Evolutionary conservation across 2,113 vertebrate species (phyloP).

Genomic region (Antechinus flavipes): DNA sequence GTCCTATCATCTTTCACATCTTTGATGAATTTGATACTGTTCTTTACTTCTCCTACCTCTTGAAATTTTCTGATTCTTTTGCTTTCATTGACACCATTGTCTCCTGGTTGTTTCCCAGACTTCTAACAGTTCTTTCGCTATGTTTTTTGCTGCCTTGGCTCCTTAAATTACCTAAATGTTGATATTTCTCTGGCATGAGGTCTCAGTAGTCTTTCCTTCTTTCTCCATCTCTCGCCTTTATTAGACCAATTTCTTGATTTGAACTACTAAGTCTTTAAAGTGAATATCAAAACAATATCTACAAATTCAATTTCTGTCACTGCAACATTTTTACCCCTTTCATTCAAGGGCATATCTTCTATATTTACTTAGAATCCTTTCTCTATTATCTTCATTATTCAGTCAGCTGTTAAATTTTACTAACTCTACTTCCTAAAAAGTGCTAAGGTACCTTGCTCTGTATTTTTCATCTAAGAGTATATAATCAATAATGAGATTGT

Average conservation of each 20-base stretch:
- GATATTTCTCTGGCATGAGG: background rate
- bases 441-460: background rate
- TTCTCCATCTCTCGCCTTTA: background rate
- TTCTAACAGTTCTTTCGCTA: background rate
- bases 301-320: background rate
- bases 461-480: background rate
- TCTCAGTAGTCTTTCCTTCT: background rate
- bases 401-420: background rate
- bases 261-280: background rate
- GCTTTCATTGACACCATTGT: background rate
- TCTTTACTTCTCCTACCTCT: background rate
- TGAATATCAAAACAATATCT: background rate
- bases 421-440: background rate
- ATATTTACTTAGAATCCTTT: background rate
- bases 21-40: background rate
- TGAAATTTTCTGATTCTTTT: background rate
- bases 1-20: background rate
- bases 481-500: background rate
- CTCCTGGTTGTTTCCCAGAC: background rate
- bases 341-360: background rate
- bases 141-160: background rate
- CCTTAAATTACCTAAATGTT: background rate
- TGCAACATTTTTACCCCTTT: background rate
- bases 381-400: background rate
- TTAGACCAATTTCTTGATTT: background rate